A percentile compares a stretch with the other conserved stretches of the same genome.
phyloP scores from a whole-genome alignment of 1,140 invertebrate genomes.

The Helicoverpa zea region DNA sequence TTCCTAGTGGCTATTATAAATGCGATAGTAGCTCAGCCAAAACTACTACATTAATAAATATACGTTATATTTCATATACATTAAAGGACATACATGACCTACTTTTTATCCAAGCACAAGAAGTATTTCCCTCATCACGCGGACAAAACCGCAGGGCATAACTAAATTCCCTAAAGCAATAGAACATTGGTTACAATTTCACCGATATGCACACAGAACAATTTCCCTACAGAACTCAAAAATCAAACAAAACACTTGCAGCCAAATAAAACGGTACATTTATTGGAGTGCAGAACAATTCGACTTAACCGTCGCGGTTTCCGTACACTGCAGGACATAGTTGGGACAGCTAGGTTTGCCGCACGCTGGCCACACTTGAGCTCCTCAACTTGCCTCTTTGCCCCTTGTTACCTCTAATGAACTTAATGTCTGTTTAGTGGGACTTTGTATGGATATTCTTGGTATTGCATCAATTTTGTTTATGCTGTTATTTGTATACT shows the following conservation, averaged over 20 bases:
- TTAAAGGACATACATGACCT: too few species aligned
- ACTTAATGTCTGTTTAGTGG: constrained; percentile 61
- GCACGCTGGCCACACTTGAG: constrained; percentile 52
- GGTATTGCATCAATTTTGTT: constrained; percentile 9
- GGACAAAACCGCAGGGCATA: too few species aligned
- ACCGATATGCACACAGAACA: background rate
- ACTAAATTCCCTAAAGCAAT: too few species aligned
- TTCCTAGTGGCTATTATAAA: too few species aligned
- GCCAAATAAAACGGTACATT: constrained; percentile 24
- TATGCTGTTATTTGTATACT: too few species aligned
- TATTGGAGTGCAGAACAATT: constrained; percentile 45
- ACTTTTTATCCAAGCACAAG: too few species aligned
- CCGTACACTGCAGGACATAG: constrained; percentile 57
- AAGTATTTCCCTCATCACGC: too few species aligned
- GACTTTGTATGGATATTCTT: background rate
- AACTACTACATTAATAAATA: too few species aligned
- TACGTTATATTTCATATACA: too few species aligned
- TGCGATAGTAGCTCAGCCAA: too few species aligned
- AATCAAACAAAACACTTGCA: too few species aligned
- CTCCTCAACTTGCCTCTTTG: constrained; percentile 59
- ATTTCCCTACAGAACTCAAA: background rate
- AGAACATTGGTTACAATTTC: background rate
- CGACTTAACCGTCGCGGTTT: constrained; percentile 66
- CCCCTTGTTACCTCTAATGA: constrained; percentile 65
- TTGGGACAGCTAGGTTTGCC: constrained; percentile 56